A percentile compares a stretch with the other conserved stretches of the same genome.
phyloP scores from a whole-genome alignment of 2,888 invertebrate genomes.

The Bursaphelenchus okinawaensis region DNA sequence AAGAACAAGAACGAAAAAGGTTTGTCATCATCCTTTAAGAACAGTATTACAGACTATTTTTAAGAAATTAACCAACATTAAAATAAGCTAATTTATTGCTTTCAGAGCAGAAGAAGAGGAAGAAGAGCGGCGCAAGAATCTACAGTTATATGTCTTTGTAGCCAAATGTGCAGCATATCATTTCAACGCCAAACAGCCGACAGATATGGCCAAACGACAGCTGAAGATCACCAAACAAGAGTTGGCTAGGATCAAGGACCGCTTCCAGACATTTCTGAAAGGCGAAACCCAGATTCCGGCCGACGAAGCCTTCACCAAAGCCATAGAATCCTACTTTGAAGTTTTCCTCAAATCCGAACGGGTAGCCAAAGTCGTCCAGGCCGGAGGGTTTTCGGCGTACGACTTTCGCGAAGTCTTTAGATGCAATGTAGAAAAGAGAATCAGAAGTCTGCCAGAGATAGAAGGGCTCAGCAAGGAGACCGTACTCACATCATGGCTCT shows the following conservation, averaged over 20 bases:
- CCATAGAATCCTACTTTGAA: constrained; percentile 83
- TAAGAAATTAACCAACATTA: too few relatives aligned
- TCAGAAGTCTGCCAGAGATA: constrained; percentile 89
- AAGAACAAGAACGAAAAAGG: constrained; percentile 55
- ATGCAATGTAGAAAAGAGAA: constrained; percentile 96
- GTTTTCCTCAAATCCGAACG: constrained; percentile 95
- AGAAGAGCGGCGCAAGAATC: constrained; percentile 84
- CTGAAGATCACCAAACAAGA: constrained; percentile 93
- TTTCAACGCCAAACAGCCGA: constrained; percentile 87
- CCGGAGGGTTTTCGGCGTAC: constrained; percentile 94
- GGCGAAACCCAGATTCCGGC: constrained; percentile 97
- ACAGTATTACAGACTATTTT: background rate
- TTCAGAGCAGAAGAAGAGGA: constrained; percentile 84
- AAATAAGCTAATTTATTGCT: constrained; percentile 60
- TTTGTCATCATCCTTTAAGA: constrained; percentile 14
- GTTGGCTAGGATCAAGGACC: constrained; percentile 53
- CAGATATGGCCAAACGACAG: constrained; percentile 88
- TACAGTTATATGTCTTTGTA: constrained; percentile 96
- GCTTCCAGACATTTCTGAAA: constrained; percentile 67
- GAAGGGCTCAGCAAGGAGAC: constrained; percentile 84
- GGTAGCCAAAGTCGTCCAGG: constrained; percentile 85
- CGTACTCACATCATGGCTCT: constrained; percentile 96
- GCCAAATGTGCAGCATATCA: constrained; percentile 90
- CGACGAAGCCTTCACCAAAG: constrained; percentile 96
- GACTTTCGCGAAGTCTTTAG: constrained; percentile 92